phyloP scores from a whole-genome alignment of 1,140 invertebrate species.

The Drosophila parvula region DNA sequence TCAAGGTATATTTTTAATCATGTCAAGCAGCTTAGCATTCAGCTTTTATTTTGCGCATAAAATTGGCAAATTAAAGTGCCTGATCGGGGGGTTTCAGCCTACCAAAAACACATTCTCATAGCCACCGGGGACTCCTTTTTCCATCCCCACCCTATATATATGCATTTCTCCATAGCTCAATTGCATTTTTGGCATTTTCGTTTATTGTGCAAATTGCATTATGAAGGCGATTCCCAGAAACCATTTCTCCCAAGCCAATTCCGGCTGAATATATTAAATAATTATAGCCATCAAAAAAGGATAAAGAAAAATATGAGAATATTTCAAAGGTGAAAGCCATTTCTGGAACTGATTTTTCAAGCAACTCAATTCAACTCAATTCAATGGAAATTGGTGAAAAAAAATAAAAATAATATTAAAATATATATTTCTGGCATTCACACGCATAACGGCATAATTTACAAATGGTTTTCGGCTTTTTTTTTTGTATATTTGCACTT shows the following conservation, averaged over 20 bases:
- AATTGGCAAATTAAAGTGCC: constrained; percentile 56
- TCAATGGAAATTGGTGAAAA: background rate
- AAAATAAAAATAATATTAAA: constrained; percentile 1
- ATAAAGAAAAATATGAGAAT: background rate
- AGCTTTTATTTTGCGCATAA: constrained; percentile 42
- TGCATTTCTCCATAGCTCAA: constrained; percentile 24
- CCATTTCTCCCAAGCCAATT: background rate
- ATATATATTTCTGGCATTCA: constrained; percentile 11
- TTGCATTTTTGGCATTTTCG: constrained; percentile 43
- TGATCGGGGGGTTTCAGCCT: constrained; percentile 1
- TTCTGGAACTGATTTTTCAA: constrained; percentile 11
- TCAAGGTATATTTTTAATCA: background rate
- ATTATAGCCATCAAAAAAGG: background rate
- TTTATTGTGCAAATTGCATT: constrained; percentile 45
- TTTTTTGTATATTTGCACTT: constrained; percentile 30
- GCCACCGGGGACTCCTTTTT: background rate
- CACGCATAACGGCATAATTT: constrained; percentile 57
- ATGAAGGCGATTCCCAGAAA: constrained; percentile 12
- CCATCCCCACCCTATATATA: background rate
- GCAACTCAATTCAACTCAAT: constrained; percentile 1
- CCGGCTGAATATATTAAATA: constrained; percentile 8
- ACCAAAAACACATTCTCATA: constrained; percentile 12
- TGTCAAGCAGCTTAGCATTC: constrained; percentile 5
- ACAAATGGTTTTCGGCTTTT: constrained; percentile 37
- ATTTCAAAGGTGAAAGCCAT: background rate